A percentile compares a stretch with the other conserved stretches of the same genome.
Evolutionary conservation across 2,888 invertebrate genomes (phyloP).

Genomic region (Drosophila mercatorum): DNA sequence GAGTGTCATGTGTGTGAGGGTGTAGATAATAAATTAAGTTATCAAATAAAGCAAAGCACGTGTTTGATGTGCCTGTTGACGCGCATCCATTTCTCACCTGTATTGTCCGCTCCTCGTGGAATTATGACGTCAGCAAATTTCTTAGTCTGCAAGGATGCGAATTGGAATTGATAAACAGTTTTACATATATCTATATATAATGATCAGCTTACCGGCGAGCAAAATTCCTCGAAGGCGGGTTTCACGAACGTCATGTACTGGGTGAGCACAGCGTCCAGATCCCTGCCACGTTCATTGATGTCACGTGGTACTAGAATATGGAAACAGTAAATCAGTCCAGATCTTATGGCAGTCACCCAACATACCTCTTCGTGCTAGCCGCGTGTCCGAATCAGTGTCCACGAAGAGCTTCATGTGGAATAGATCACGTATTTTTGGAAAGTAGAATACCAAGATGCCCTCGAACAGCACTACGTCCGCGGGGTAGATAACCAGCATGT

Average conservation of each 20-base stretch:
- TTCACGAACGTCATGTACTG: conserved; percentile 99
- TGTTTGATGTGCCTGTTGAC: conserved; percentile 4
- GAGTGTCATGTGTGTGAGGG: conserved; percentile 11
- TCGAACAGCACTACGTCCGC: conserved; percentile 99
- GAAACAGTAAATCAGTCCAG: not conserved
- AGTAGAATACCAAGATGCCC: conserved; percentile 99
- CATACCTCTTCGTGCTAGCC: conserved; percentile 96
- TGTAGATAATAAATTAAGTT: conserved; percentile 29
- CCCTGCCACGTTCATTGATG: conserved; percentile 96
- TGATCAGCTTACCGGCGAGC: conserved; percentile 91
- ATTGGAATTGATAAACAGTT: not conserved
- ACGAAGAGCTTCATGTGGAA: conserved; percentile 99
- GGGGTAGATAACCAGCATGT: conserved; percentile 93
- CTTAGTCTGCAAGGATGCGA: conserved; percentile 91
- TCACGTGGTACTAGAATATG: conserved; percentile 93
- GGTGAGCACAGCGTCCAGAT: conserved; percentile 96
- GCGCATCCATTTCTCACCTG: conserved; percentile 87
- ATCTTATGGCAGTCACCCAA: not conserved
- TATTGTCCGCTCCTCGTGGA: conserved; percentile 98
- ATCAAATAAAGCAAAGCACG: conserved; percentile 47
- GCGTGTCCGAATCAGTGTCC: conserved; percentile 99
- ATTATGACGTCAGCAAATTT: conserved; percentile 99
- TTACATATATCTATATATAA: not conserved
- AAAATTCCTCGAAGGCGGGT: conserved; percentile 99
- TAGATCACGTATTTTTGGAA: conserved; percentile 95